Evolutionary conservation across 2,113 vertebrate species (phyloP), one percentile per base, ranked within the genome.

Genomic region (Odocoileus virginianus): DNA sequence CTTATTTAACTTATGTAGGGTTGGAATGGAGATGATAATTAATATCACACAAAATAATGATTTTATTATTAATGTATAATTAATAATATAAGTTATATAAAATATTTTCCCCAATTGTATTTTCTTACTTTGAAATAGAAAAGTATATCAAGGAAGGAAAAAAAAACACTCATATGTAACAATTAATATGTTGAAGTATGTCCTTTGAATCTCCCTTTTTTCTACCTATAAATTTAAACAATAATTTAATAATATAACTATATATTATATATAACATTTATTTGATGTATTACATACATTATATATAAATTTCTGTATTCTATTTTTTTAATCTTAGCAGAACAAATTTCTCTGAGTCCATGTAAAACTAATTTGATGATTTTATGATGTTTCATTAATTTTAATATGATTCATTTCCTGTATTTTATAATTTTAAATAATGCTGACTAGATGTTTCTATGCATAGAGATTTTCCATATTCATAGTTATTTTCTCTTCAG

Each of bases 81-180:
- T n/a, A 50, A 33, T 61, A 33, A 58, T 47, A 67, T 6, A 1
- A n/a, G 61, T 89, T 21, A 21, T 55, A 71, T 79, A 4, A 86
- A 95, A 89, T 57, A 50, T 52, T 92, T 89, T 91, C 11, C 21
- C 58, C 13, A 76, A 10, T 10, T 85, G 5, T 4, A 86, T 45
- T 96, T 93, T 64, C 7, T 47, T 67, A 54, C 71, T 82, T 92
- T 90, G 57, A 88, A 94, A 94, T 45, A 94, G 71, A n/a, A 47
- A 81, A 91, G n/a, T 0, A 64, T 67, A 64, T 87, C 4, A 90
- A 50, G 11, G 19, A 88, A 92, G 28, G 25, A 36, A 61, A 94
- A 87, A 87, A 87, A 74, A n/a, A 0, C 1, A n/a, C 16, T 78
- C 27, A 33, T 45, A 58, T 55, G 11, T 7, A 67, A 67, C 23